These are phyloP conservation scores for Simalia tracyae DNA, from an alignment of 2,797 vertebrate genomes.

Conservation along the genomic window DNA sequence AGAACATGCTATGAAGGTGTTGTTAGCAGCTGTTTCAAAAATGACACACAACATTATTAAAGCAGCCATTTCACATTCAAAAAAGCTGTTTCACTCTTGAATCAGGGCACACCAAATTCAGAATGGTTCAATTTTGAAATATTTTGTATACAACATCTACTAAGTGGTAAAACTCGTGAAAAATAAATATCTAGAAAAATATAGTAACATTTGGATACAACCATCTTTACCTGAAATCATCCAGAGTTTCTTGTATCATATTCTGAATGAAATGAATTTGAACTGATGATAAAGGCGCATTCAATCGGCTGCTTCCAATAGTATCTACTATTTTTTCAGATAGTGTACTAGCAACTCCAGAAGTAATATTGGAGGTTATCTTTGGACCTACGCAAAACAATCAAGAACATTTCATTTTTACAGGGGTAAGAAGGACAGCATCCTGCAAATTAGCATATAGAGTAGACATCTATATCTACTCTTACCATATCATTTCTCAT, in stretches of 20 bases:
- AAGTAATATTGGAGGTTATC: constrained; percentile 67
- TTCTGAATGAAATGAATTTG: constrained; percentile 95
- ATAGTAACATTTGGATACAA: constrained; percentile 1
- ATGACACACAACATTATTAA: not conserved
- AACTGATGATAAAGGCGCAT: constrained; percentile 85
- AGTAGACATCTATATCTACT: not conserved
- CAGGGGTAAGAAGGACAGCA: not conserved
- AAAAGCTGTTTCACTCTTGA: not conserved
- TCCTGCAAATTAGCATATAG: not conserved
- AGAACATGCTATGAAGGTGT: not conserved
- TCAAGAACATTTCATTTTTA: constrained; percentile 3
- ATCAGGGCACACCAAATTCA: not conserved
- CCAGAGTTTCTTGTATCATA: constrained; percentile 95
- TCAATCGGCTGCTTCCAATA: constrained; percentile 76
- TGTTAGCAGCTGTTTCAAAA: not conserved
- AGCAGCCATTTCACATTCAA: not conserved
- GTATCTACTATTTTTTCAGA: constrained; percentile 85
- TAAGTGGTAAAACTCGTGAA: not conserved
- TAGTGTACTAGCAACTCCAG: constrained; percentile 78
- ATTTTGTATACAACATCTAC: not conserved
- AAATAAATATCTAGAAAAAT: constrained; percentile 28
- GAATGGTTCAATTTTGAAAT: not conserved
- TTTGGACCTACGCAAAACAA: constrained; percentile 69
- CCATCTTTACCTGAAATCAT: constrained; percentile 87
- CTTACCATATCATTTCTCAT: not conserved